These are phyloP conservation scores for Gallinago nigripennis DNA, from an alignment of 2,797 vertebrate genomes.

Conservation along the genomic window DNA sequence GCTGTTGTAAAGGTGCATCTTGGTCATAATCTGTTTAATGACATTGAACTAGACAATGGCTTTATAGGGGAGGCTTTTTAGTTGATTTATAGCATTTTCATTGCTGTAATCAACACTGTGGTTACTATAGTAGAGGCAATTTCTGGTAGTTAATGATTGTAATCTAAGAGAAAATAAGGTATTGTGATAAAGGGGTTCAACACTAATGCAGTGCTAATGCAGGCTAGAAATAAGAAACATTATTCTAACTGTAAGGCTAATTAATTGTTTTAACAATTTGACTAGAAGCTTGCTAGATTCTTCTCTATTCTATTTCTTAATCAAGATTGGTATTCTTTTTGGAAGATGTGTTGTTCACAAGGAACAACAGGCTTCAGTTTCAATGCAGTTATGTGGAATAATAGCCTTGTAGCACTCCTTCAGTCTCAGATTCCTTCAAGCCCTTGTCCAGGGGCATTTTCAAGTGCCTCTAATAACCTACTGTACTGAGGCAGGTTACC, in stretches of 20 bases:
- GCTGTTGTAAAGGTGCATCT: not conserved
- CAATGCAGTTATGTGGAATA: not conserved
- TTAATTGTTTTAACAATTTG: not conserved
- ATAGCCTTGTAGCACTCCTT: not conserved
- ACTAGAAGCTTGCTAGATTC: not conserved
- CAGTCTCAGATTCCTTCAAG: not conserved
- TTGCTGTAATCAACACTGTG: not conserved
- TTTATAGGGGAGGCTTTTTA: not conserved
- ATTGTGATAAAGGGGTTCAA: not conserved
- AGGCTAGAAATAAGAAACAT: not conserved
- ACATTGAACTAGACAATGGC: not conserved
- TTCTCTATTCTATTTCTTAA: not conserved
- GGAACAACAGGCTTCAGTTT: not conserved
- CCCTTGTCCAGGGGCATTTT: not conserved
- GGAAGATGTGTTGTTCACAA: not conserved
- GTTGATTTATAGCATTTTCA: not conserved
- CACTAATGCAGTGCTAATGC: not conserved
- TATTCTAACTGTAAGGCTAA: not conserved
- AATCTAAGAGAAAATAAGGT: not conserved
- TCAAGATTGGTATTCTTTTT: not conserved
- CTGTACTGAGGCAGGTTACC: not conserved
- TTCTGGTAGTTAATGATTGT: slow-evolving; percentile 9
- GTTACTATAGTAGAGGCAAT: not conserved
- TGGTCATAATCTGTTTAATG: slow-evolving; percentile 3
- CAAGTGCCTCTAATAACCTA: not conserved